A percentile compares a stretch with the other conserved stretches of the same genome.
Evolutionary conservation across 1,140 invertebrate species (phyloP).

Genomic region (Papilio polytes): DNA sequence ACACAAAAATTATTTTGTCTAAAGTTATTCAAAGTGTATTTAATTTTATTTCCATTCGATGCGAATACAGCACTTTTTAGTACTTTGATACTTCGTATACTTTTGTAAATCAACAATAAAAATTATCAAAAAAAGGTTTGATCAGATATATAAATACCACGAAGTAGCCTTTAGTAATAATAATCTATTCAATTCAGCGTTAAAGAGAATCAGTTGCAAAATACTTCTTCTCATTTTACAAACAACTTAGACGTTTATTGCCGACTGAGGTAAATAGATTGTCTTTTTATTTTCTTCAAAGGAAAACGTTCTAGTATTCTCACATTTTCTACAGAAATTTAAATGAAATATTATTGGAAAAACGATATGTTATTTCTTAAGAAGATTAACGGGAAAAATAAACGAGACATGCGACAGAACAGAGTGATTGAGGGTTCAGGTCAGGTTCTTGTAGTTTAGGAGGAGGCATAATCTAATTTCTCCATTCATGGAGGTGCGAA

Average conservation of each 20-base stretch:
- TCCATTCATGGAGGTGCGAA: slow-evolving; percentile 81
- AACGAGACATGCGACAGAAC: neutral
- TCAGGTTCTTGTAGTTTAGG: slow-evolving; percentile 65
- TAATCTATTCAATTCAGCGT: neutral
- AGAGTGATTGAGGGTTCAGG: slow-evolving; percentile 52
- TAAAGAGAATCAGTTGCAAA: neutral
- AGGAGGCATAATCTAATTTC: slow-evolving; percentile 75
- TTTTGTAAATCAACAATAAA: too few relatives aligned
- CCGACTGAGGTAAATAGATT: neutral
- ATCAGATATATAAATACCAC: neutral
- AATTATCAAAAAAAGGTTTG: neutral
- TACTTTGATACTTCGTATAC: too few relatives aligned
- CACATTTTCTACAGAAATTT: neutral
- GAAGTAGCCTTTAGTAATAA: neutral
- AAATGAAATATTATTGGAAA: neutral
- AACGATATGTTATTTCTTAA: neutral
- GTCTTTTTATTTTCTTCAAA: neutral
- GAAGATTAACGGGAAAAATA: neutral
- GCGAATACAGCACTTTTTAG: too few relatives aligned
- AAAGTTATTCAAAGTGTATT: too few relatives aligned
- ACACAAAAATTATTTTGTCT: too few relatives aligned
- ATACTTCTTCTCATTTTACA: neutral
- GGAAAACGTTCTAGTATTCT: neutral
- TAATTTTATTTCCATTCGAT: too few relatives aligned
- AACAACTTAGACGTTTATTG: neutral